Conservation (phyloP, 2,113 vertebrate species). For the Sminthopsis crassicaudata region DNA sequence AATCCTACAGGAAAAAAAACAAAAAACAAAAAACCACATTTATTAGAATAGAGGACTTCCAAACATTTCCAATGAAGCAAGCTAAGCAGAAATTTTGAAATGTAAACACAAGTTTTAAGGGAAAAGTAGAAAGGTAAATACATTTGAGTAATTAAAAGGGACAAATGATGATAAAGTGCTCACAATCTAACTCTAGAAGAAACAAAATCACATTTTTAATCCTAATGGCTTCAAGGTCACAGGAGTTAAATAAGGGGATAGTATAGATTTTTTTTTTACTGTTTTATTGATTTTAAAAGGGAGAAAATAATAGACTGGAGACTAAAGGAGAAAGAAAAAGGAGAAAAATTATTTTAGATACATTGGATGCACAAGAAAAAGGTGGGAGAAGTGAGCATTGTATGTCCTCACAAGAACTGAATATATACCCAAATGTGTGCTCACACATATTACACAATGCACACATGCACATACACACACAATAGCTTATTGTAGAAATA, state of each 20-base stretch:
- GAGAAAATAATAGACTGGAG: neutral
- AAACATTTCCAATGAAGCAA: neutral
- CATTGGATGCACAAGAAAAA: neutral
- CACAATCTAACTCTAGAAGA: neutral
- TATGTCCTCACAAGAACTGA: neutral
- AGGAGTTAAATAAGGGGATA: neutral
- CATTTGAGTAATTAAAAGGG: neutral
- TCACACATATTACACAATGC: neutral
- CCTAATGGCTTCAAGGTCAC: neutral
- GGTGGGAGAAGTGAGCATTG: neutral
- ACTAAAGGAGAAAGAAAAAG: neutral
- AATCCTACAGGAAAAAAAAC: neutral
- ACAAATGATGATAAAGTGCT: neutral
- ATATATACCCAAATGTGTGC: neutral
- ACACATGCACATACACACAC: neutral
- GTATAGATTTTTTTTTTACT: neutral
- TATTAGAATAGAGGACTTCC: neutral
- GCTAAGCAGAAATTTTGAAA: neutral
- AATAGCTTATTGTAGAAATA: neutral
- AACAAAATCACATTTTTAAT: neutral
- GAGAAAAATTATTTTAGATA: neutral
- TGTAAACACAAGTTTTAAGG: neutral
- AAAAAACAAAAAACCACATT: too few relatives aligned
- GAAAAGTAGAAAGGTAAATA: neutral
- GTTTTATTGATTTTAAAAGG: neutral